Evolutionary conservation across 1,140 invertebrate species (phyloP).

Genomic region (Drusus annulatus): DNA sequence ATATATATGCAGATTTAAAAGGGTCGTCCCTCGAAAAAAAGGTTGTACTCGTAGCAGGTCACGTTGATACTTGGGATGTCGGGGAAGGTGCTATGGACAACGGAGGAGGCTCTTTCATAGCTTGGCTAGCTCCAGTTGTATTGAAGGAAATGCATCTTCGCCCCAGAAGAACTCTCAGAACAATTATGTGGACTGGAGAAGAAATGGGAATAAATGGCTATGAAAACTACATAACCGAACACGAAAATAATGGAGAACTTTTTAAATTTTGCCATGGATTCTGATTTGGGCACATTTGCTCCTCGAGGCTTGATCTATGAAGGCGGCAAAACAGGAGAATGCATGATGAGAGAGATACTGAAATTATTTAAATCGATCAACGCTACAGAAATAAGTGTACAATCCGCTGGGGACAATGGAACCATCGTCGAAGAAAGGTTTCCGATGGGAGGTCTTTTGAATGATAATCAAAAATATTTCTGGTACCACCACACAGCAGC

Average conservation of each 20-base stretch:
- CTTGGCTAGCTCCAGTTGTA: conserved; percentile 78
- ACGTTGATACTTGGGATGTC: conserved; percentile 89
- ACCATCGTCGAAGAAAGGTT: conserved; percentile 71
- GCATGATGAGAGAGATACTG: conserved; percentile 74
- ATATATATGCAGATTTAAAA: conserved; percentile 77
- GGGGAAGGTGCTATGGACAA: conserved; percentile 88
- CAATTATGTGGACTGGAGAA: conserved; percentile 84
- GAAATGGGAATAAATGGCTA: conserved; percentile 78
- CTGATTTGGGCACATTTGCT: conserved; percentile 82
- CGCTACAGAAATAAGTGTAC: conserved; percentile 43
- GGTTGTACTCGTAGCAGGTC: conserved; percentile 82
- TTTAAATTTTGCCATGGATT: conserved; percentile 79
- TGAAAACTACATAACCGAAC: conserved; percentile 72
- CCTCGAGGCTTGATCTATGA: conserved; percentile 75
- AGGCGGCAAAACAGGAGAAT: conserved; percentile 70
- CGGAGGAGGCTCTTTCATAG: conserved; percentile 82
- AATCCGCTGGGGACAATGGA: conserved; percentile 74
- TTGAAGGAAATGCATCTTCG: conserved; percentile 75
- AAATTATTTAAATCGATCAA: conserved; percentile 64
- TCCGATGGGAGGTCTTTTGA: conserved; percentile 76
- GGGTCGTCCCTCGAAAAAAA: conserved; percentile 72
- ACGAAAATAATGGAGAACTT: conserved; percentile 63
- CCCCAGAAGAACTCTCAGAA: conserved; percentile 79
- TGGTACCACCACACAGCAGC: conserved; percentile 83
- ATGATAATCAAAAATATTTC: conserved; percentile 79